Base-by-base conservation (phyloP, 2,888 invertebrate species). In the Drosophila atroscutellata region DNA sequence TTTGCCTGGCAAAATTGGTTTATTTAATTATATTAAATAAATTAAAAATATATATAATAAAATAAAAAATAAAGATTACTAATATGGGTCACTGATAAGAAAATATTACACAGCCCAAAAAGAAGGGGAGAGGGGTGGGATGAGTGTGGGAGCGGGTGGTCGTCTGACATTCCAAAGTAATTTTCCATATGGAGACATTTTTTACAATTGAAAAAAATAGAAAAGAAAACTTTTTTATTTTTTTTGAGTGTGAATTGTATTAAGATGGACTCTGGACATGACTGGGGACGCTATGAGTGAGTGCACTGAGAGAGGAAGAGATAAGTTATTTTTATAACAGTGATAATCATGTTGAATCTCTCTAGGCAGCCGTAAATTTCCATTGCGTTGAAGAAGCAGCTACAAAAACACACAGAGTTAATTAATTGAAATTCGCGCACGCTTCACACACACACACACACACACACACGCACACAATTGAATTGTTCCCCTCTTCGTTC, bases 321-420 rank as follows among this genome's bases (percentile, higher is more conserved):
- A 59, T 32, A 37, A 51, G 75, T 67, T 89, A 85, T 85, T 89
- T 85, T 72, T 89, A 87, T 67, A 73, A 71, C 63, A 71, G 45
- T 89, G 80, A 89, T 85, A 85, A 87, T 62, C 88, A 76, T 74
- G 72, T 80, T 82, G 72, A 85, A 56, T 81, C 69, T 65, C 64
- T 59, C 64, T 57, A 47, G 79, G 72, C 65, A 80, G 54, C 61
- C 55, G 89, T 86, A 86, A 79, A 75, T 77, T 89, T 87, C 77
- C 80, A 72, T 59, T 72, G 73, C 61, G 57, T 20, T 13, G 6
- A 47, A 60, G 20, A 37, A 50, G n/a, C 13, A 26, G n/a, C 1
- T 13, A 2, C 9, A 45, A 24, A 11, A 15, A 20, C n/a, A 45
- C 18, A 26, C 7, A 47, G 60, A 68, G 77, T 87, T 85, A 86